Percentiles rank a stretch among this genome's conserved stretches.
These are phyloP conservation scores for Hycleus cichorii DNA, from an alignment of 1,140 invertebrate species.

Conservation along the genomic window DNA sequence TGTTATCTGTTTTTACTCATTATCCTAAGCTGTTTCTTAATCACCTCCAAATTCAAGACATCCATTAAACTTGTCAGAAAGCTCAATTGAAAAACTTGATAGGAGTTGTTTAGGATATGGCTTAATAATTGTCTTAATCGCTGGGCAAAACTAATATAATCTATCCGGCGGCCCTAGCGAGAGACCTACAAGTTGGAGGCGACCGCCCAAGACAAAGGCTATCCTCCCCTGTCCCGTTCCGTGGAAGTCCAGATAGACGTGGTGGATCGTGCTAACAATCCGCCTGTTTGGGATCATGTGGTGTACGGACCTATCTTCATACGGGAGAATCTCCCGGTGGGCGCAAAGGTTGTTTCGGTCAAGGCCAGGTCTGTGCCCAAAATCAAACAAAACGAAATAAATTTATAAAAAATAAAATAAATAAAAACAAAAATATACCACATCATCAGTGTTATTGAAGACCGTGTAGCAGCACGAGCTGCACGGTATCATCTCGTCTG, in stretches of 20 bases:
- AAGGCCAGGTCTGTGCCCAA: slow-evolving; percentile 88
- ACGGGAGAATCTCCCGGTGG: slow-evolving; percentile 93
- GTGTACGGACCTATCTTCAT: slow-evolving; percentile 94
- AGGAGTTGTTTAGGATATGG: no score
- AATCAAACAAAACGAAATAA: neutral
- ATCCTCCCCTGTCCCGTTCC: slow-evolving; percentile 83
- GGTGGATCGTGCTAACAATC: slow-evolving; percentile 94
- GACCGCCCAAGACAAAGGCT: slow-evolving; percentile 93
- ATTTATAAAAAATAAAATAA: neutral
- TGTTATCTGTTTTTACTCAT: no score
- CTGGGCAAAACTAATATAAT: slow-evolving; percentile 1
- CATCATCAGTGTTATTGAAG: slow-evolving; percentile 26
- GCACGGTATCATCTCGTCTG: slow-evolving; percentile 36
- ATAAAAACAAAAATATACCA: slow-evolving; percentile 1
- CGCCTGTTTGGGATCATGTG: slow-evolving; percentile 92
- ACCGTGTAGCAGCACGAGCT: slow-evolving; percentile 46
- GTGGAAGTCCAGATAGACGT: slow-evolving; percentile 96
- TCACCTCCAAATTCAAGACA: no score
- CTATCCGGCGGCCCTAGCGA: slow-evolving; percentile 58
- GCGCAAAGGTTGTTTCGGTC: slow-evolving; percentile 91
- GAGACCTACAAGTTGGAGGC: slow-evolving; percentile 96
- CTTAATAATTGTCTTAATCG: no score
- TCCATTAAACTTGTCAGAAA: no score
- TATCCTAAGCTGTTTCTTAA: no score
- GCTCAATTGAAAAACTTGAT: no score